Percentiles rank a stretch among this genome's conserved stretches.
Evolutionary conservation across 2,888 invertebrate genomes (phyloP).

Genomic region (Heterodera filipjevi): DNA sequence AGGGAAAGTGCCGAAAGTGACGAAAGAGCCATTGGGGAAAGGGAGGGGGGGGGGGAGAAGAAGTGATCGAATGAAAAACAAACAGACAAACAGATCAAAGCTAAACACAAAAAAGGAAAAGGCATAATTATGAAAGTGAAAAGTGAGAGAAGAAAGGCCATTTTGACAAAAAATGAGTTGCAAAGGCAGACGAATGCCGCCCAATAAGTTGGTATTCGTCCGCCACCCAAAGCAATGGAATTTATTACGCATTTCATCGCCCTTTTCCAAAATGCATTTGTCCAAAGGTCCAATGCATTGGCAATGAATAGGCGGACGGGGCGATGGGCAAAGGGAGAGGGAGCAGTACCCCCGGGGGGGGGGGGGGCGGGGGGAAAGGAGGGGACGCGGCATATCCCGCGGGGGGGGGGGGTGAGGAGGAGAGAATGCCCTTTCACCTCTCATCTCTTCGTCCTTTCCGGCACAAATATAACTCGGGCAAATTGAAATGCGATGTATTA

Average conservation of each 20-base stretch:
- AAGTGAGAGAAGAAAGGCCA: background rate
- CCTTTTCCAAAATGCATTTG: background rate
- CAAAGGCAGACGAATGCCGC: too few relatives aligned
- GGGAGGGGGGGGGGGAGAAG: too few relatives aligned
- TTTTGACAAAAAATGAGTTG: too few relatives aligned
- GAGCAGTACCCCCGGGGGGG: background rate
- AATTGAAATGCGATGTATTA: constrained; percentile 1
- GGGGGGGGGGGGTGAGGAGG: background rate
- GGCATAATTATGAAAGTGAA: background rate
- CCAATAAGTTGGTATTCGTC: background rate
- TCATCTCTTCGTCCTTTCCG: background rate
- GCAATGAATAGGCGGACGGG: background rate
- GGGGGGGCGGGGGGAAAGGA: background rate
- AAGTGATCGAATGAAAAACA: too few relatives aligned
- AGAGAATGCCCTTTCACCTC: background rate
- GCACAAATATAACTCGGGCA: background rate
- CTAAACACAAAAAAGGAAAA: background rate
- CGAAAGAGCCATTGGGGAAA: too few relatives aligned
- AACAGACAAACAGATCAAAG: too few relatives aligned
- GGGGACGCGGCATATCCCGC: too few relatives aligned
- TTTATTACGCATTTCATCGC: background rate
- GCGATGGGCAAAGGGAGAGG: background rate
- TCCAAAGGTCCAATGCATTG: background rate
- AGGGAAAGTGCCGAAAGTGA: background rate
- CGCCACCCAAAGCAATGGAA: background rate